Base-by-base conservation (phyloP, 2,888 invertebrate species). In the Ornithoptera alexandrae region DNA sequence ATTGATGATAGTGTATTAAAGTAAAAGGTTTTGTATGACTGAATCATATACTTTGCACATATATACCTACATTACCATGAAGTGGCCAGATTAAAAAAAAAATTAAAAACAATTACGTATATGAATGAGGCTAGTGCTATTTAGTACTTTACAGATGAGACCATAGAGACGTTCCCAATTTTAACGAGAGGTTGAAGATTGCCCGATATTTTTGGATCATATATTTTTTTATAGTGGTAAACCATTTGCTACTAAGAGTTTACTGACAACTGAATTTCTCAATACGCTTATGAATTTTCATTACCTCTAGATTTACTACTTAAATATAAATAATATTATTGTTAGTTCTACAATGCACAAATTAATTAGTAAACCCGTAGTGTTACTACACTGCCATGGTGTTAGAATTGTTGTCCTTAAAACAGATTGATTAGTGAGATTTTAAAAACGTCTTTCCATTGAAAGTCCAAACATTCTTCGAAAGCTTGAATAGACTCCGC, bases 221-320 rank as follows among this genome's bases (percentile, higher is more conserved):
- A 81, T 85, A 83, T 87, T 84, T 87, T 84, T 89, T 89, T 90
- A 77, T 84, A 85, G 78, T 78, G 74, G 78, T 73, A 75, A 76
- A 76, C 67, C 76, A 73, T 86, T 82, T 83, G 85, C 84, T 86
- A 83, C 74, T 81, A 84, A 83, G 84, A 82, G 82, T 81, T 76
- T 79, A 74, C 73, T 74, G 39, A 84, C 80, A 81, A 84, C 76
- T 81, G 79, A 83, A 86, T 82, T 83, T 74, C 65, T 78, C 77
- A 82, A 85, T 87, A 90, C 89, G 90, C 91, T 90, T 90, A 90
- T 86, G 81, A 83, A 85, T 84, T 86, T 84, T 84, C 82, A 73
- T 83, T 83, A 85, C 79, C 82, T 78, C 77, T 85, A 83, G 78
- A 75, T 78, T 69, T 74, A 75, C 72, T 58, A 46, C 58, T 67